Base-by-base conservation (phyloP, 2,888 invertebrate genomes). In the Drosophila paramelanica region DNA sequence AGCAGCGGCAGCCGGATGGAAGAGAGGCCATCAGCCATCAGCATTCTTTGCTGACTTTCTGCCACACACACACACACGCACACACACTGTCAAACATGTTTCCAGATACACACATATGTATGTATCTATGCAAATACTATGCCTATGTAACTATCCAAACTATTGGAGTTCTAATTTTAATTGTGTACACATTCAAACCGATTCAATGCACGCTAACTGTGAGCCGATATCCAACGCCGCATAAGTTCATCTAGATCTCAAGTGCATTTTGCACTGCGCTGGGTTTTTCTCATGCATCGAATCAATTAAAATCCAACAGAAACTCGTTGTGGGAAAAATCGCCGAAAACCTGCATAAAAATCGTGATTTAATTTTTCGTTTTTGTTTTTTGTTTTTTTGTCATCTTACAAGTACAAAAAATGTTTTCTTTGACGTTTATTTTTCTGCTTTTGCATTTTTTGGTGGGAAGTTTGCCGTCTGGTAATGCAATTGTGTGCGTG, bases 221-320 rank as follows among this genome's bases (percentile, higher is more conserved):
- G 62, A 47, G 68, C 33, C 49, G 46, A 69, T 86, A 80, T 80
- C 83, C 73, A 64, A 74, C 66, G 72, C 49, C 59, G 57, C 76
- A 73, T 88, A 81, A 86, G 87, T 88, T 86, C 87, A 88, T 84
- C 88, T 82, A 83, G 83, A 88, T 76, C 85, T 76, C 88, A 83
- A 83, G 86, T 80, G 81, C 78, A 83, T 59, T 61, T 71, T 56
- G 58, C 60, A 59, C 47, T 58, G 72, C 65, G 36, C 62, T 73
- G 51, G 38, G 61, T 75, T 77, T 78, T 84, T 88, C 86, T 86
- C 84, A 88, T 74, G 81, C 73, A 67, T 71, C 67, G 56, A 86
- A 85, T 88, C 86, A 88, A 88, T 85, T 85, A 83, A 88, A 74
- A 73, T 50, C 66, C 67, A 73, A 57, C 65, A 68, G 52, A 72